Evolutionary conservation across 92 coral and sea anemone species (phyloP).

Genomic region (Actinostola sp.): DNA sequence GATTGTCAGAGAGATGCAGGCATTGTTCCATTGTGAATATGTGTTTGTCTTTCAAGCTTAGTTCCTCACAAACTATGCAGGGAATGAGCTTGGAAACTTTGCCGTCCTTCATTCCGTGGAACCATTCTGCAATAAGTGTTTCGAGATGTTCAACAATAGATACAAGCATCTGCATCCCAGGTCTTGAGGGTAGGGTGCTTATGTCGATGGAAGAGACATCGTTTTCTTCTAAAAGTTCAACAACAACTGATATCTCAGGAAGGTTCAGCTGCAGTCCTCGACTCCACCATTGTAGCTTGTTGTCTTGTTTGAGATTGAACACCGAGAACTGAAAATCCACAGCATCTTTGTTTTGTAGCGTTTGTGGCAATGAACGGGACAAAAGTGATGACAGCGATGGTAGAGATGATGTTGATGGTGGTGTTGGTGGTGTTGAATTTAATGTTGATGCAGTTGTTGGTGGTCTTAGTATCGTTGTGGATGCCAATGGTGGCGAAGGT

Average conservation of each 20-base stretch:
- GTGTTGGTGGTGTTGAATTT: no score
- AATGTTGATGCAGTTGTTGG: no score
- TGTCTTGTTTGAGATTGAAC: background rate
- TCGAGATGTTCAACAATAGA: constrained; percentile 72
- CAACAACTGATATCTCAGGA: constrained; percentile 18
- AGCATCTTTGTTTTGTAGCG: no score
- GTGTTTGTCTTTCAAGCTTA: constrained; percentile 35
- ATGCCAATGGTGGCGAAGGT: background rate
- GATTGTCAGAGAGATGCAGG: constrained; percentile 31
- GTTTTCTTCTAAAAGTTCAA: constrained; percentile 20
- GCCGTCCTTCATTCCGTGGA: no score
- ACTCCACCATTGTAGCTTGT: constrained; percentile 32
- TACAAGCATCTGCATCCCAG: constrained; percentile 47
- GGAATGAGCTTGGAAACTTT: constrained; percentile 55
- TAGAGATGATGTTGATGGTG: no score
- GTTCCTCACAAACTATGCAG: constrained; percentile 53
- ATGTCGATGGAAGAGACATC: constrained; percentile 35
- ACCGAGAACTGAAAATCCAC: background rate
- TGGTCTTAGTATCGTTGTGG: no score
- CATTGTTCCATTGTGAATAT: constrained; percentile 58
- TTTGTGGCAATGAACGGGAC: no score
- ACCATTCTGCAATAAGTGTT: constrained; percentile 67
- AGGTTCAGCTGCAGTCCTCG: constrained; percentile 36
- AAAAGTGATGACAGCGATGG: no score
- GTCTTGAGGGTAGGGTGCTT: constrained; percentile 37